A percentile compares a stretch with the other conserved stretches of the same genome.
phyloP scores from a whole-genome alignment of 1,140 invertebrate genomes.

The Drusus annulatus region DNA sequence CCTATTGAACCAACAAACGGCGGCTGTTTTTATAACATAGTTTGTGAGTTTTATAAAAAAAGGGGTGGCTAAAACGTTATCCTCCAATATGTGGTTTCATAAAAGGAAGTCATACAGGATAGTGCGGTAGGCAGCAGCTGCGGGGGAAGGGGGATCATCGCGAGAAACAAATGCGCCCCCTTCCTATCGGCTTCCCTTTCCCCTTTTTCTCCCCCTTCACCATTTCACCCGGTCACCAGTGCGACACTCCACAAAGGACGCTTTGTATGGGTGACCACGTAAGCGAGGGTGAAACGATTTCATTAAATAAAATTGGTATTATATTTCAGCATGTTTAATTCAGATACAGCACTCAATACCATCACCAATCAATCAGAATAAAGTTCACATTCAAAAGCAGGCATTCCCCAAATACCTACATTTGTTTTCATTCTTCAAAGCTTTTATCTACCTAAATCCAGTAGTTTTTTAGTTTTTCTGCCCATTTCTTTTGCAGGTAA shows the following conservation, averaged over 20 bases:
- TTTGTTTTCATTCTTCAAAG: too few species aligned
- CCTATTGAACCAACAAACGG: too few species aligned
- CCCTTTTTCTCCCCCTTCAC: neutral
- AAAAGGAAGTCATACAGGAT: conserved; percentile 9
- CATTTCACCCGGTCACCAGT: neutral
- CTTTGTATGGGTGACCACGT: conserved; percentile 19
- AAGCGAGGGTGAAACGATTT: neutral
- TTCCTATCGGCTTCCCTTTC: neutral
- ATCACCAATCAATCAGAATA: too few species aligned
- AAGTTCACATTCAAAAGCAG: too few species aligned
- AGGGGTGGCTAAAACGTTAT: neutral
- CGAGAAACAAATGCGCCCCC: conserved; percentile 21
- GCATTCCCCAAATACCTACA: too few species aligned
- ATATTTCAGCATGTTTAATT: conserved; percentile 14
- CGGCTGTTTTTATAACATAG: neutral
- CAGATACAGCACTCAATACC: neutral
- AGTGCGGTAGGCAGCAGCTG: neutral
- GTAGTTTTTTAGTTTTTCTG: too few species aligned
- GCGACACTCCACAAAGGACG: conserved; percentile 12
- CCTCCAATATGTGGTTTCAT: conserved; percentile 31
- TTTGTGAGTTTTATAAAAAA: neutral
- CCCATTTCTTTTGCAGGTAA: too few species aligned
- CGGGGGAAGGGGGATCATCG: conserved; percentile 5
- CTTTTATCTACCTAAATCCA: too few species aligned
- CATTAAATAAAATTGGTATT: conserved; percentile 28